phyloP scores from a whole-genome alignment of 2,797 vertebrate species.

The Ctenopoma multispine region DNA sequence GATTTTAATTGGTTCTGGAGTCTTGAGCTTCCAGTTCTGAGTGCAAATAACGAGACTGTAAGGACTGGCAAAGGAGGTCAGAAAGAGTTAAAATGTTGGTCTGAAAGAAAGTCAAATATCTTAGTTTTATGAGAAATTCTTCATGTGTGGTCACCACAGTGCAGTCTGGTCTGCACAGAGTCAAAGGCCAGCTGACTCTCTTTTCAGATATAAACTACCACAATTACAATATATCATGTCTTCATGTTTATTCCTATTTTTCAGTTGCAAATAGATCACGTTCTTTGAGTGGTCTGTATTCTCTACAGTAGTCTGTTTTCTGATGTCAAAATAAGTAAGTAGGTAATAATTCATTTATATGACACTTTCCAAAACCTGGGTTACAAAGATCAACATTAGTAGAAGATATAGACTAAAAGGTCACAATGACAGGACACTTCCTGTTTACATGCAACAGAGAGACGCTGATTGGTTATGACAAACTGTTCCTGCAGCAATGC shows the following conservation, averaged over 20 bases:
- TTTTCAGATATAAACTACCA: slow-evolving; percentile 4
- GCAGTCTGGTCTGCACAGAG: neutral
- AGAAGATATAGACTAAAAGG: slow-evolving; percentile 20
- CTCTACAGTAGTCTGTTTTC: too few species aligned
- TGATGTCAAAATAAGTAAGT: too few species aligned
- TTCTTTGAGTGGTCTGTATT: too few species aligned
- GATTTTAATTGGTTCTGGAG: slow-evolving; percentile 66
- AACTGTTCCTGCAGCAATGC: slow-evolving; percentile 7
- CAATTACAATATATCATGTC: neutral
- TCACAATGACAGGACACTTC: slow-evolving; percentile 29
- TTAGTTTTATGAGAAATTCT: neutral
- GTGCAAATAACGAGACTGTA: slow-evolving; percentile 28
- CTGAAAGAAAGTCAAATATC: neutral
- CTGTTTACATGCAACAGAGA: slow-evolving; percentile 48
- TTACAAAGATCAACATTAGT: neutral
- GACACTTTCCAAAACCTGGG: too few species aligned
- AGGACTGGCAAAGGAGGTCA: slow-evolving; percentile 32
- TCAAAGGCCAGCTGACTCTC: neutral
- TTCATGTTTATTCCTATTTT: neutral
- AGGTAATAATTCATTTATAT: too few species aligned
- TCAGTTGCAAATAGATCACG: too few species aligned
- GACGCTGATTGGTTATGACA: slow-evolving; percentile 52
- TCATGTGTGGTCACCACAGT: neutral
- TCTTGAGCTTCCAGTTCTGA: slow-evolving; percentile 27
- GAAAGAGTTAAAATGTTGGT: slow-evolving; percentile 12